These are phyloP conservation scores for Dreissena polymorpha DNA, from an alignment of 1,140 invertebrate genomes.

Conservation along the genomic window DNA sequence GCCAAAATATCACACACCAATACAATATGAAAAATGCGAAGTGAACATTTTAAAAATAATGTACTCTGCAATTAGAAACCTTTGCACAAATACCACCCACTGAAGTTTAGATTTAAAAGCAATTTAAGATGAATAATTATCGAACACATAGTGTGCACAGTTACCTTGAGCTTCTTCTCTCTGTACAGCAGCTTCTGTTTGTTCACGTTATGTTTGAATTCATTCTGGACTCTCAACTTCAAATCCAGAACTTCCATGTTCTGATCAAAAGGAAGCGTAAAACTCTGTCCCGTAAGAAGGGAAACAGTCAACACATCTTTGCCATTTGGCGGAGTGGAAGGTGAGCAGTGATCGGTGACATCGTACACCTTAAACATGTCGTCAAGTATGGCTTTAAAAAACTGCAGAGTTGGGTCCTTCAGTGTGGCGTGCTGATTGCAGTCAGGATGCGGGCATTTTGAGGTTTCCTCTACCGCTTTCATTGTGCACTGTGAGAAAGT, in stretches of 20 bases:
- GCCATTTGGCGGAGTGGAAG: background rate
- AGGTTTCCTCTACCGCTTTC: background rate
- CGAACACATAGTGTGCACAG: background rate
- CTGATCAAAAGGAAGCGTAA: slow-evolving; percentile 24
- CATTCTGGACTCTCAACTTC: slow-evolving; percentile 26
- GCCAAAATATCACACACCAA: too few relatives aligned
- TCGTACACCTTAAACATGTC: slow-evolving; percentile 54
- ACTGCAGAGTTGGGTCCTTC: background rate
- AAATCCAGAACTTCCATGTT: slow-evolving; percentile 38
- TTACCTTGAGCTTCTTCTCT: background rate
- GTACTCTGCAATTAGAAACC: too few relatives aligned
- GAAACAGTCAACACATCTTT: slow-evolving; percentile 29
- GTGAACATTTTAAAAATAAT: too few relatives aligned
- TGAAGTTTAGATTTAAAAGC: too few relatives aligned
- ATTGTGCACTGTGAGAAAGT: slow-evolving; percentile 58
- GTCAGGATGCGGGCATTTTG: slow-evolving; percentile 43
- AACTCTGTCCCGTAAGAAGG: slow-evolving; percentile 50
- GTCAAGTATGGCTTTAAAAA: slow-evolving; percentile 42
- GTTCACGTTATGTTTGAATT: slow-evolving; percentile 42
- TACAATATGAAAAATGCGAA: too few relatives aligned
- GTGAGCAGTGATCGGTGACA: slow-evolving; percentile 14
- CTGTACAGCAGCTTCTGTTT: slow-evolving; percentile 49
- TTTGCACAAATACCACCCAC: too few relatives aligned
- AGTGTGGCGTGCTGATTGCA: slow-evolving; percentile 10
- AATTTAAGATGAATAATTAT: too few relatives aligned